These are phyloP conservation scores for Microtus ochrogaster DNA, from an alignment of 2,113 vertebrate genomes.

Conservation along the genomic window DNA sequence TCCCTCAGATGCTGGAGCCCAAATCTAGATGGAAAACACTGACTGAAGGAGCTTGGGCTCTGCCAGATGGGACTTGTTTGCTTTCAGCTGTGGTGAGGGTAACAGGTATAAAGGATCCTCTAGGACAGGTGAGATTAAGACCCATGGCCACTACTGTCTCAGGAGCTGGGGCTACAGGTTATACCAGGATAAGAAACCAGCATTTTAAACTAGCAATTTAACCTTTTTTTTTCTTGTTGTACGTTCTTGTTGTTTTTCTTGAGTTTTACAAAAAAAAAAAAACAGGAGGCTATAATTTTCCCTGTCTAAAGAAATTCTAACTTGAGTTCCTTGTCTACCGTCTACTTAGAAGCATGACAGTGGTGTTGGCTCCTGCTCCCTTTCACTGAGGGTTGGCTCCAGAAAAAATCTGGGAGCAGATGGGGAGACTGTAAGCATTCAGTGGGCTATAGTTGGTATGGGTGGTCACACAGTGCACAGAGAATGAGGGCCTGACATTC, in stretches of 20 bases:
- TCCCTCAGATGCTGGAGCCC: not conserved
- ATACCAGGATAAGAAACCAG: not conserved
- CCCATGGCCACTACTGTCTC: not conserved
- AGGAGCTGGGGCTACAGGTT: not conserved
- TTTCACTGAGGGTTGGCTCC: not conserved
- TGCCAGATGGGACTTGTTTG: not conserved
- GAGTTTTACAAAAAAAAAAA: constrained; percentile 3
- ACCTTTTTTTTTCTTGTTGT: not conserved
- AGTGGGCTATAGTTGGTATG: not conserved
- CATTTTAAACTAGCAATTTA: not conserved
- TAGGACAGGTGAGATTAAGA: not conserved
- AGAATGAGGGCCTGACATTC: not conserved
- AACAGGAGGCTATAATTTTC: not conserved
- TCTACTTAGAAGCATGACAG: not conserved
- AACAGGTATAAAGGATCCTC: not conserved
- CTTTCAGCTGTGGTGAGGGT: not conserved
- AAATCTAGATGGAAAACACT: not conserved
- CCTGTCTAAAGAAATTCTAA: not conserved
- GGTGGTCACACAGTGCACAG: not conserved
- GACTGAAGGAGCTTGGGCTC: not conserved
- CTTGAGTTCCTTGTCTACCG: not conserved
- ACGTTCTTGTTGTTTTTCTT: not conserved
- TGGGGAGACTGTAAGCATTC: not conserved
- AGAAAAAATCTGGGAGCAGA: not conserved
- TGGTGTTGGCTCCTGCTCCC: not conserved